Evolutionary conservation across 2,113 vertebrate species (phyloP).

Genomic region (Arvicanthis niloticus): DNA sequence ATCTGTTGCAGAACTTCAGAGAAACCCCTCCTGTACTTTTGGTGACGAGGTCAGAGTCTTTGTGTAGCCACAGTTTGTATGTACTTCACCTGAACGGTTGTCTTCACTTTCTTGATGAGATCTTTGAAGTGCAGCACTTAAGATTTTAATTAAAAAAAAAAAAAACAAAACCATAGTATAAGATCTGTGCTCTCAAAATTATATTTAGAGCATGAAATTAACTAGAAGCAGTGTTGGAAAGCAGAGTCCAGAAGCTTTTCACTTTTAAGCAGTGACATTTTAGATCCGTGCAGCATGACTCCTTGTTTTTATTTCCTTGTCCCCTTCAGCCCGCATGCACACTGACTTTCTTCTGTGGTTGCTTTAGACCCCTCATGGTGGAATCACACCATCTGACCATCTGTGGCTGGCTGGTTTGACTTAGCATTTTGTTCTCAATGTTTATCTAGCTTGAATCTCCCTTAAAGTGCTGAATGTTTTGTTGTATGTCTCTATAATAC

Average conservation of each 20-base stretch:
- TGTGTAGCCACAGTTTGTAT: not conserved
- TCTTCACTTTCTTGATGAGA: constrained; percentile 6
- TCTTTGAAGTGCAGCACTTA: not conserved
- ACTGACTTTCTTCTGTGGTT: not conserved
- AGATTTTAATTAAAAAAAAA: not conserved
- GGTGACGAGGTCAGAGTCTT: not conserved
- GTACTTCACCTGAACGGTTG: not conserved
- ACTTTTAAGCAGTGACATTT: not conserved
- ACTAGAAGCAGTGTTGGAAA: not conserved
- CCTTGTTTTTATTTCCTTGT: not conserved
- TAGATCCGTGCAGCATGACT: not conserved
- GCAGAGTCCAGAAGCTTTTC: not conserved
- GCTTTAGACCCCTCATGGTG: not conserved
- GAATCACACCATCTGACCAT: not conserved
- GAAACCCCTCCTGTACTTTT: not conserved
- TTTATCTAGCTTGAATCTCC: not conserved
- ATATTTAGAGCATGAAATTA: not conserved
- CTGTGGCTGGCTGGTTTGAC: not conserved
- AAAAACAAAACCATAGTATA: not conserved
- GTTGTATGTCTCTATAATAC: not conserved
- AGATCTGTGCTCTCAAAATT: not conserved
- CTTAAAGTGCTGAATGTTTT: not conserved
- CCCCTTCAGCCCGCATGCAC: not conserved
- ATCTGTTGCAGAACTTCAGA: not conserved
- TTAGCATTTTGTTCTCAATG: not conserved